phyloP scores from a whole-genome alignment of 2,797 vertebrate species.

The Acipenser transmontanus region DNA sequence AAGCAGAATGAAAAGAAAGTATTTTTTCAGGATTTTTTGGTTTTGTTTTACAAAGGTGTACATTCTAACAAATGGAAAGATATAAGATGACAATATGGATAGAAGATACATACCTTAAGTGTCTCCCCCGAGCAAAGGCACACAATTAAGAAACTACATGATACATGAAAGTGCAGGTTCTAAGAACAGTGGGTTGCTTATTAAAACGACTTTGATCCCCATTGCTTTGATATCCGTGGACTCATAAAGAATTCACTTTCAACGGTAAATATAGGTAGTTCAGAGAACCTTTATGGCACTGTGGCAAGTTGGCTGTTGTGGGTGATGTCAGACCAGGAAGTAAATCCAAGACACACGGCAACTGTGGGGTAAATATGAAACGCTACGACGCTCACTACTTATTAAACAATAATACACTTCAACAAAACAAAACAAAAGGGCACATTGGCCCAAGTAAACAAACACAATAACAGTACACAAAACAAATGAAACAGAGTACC shows the following conservation, averaged over 20 bases:
- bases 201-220: slow-evolving; percentile 98
- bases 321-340: too few species aligned
- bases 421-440: too few species aligned
- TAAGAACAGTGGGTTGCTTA: slow-evolving; percentile 94
- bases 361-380: too few species aligned
- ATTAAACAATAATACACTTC: too few species aligned
- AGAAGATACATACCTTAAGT: slow-evolving; percentile 84
- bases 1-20: slow-evolving; percentile 41
- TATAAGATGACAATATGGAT: slow-evolving; percentile 83
- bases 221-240: slow-evolving; percentile 93
- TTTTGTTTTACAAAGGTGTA: slow-evolving; percentile 76
- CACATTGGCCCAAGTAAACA: too few species aligned
- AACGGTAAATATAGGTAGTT: slow-evolving; percentile 99
- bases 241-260: slow-evolving; percentile 99
- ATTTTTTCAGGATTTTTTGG: slow-evolving; percentile 39
- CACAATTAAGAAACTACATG: slow-evolving; percentile 73
- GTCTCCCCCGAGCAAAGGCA: slow-evolving; percentile 72
- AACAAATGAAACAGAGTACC: too few species aligned
- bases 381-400: too few species aligned
- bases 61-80: slow-evolving; percentile 87
- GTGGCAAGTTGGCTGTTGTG: too few species aligned
- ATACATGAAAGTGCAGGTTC: slow-evolving; percentile 84
- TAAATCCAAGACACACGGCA: too few species aligned
- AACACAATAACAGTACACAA: too few species aligned
- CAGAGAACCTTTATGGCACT: slow-evolving; percentile 91